A percentile compares a stretch with the other conserved stretches of the same genome.
Conservation (phyloP, 2,888 invertebrate species). For the Pantelozetes paolii region DNA sequence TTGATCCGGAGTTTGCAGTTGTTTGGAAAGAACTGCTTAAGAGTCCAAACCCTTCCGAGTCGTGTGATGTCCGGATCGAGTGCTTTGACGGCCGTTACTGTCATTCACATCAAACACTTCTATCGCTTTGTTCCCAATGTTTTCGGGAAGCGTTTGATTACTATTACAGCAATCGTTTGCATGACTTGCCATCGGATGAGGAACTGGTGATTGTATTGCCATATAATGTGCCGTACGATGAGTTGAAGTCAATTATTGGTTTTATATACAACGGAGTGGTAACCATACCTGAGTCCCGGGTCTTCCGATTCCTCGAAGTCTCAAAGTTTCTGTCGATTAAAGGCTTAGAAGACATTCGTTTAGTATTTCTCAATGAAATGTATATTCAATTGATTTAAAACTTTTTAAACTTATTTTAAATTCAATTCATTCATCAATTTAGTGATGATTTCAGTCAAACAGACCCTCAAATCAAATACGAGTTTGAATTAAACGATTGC, state of each 20-base stretch:
- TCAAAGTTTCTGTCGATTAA: background rate
- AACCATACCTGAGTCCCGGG: background rate
- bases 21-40: background rate
- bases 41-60: background rate
- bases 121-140: background rate
- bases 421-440: background rate
- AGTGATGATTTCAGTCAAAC: background rate
- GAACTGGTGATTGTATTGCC: background rate
- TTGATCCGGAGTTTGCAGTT: background rate
- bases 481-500: background rate
- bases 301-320: background rate
- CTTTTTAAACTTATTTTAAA: background rate
- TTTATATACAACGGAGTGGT: conserved; percentile 13
- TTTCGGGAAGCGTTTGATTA: background rate
- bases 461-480: background rate
- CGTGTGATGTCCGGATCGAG: conserved; percentile 7
- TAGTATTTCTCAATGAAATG: background rate
- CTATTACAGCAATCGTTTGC: background rate
- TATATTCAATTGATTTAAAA: background rate
- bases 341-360: background rate
- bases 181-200: background rate
- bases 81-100: background rate
- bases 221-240: background rate
- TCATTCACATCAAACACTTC: background rate
- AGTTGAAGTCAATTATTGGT: background rate